Conservation (phyloP, 2,797 vertebrate genomes). For the Ficedula albicollis region DNA sequence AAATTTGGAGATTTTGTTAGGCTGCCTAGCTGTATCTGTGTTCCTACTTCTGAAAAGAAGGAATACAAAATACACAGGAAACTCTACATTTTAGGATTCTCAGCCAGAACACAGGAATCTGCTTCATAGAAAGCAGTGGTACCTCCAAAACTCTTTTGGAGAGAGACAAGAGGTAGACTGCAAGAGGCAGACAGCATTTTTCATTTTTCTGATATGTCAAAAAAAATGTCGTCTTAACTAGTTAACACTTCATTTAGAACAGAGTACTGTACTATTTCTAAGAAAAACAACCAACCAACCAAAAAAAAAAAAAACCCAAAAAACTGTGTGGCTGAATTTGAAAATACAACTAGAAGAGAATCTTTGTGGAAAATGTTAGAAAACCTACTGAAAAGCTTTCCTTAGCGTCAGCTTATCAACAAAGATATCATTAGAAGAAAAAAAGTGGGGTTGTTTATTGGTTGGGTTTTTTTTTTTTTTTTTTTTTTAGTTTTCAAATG, state of each 20-base stretch:
- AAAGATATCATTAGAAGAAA: neutral
- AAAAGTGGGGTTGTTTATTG: neutral
- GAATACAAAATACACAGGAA: neutral
- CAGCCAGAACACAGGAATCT: neutral
- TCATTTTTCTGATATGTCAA: neutral
- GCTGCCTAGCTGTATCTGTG: neutral
- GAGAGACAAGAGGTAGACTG: neutral
- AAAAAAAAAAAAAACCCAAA: accelerated
- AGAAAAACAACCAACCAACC: neutral
- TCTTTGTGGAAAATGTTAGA: neutral
- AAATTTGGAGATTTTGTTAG: neutral
- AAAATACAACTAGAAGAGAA: neutral
- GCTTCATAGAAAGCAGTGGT: neutral
- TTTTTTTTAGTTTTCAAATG: neutral
- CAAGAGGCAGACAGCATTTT: neutral
- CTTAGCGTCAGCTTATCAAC: neutral
- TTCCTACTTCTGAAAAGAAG: neutral
- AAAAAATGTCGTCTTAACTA: neutral
- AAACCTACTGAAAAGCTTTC: neutral
- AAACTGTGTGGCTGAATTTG: neutral
- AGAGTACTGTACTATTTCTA: neutral
- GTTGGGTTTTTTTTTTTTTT: accelerated
- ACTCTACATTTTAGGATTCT: neutral
- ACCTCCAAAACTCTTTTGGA: neutral
- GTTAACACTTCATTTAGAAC: neutral